Evolutionary conservation across 2,797 vertebrate species (phyloP).

Genomic region (Chromobotia macracanthus): DNA sequence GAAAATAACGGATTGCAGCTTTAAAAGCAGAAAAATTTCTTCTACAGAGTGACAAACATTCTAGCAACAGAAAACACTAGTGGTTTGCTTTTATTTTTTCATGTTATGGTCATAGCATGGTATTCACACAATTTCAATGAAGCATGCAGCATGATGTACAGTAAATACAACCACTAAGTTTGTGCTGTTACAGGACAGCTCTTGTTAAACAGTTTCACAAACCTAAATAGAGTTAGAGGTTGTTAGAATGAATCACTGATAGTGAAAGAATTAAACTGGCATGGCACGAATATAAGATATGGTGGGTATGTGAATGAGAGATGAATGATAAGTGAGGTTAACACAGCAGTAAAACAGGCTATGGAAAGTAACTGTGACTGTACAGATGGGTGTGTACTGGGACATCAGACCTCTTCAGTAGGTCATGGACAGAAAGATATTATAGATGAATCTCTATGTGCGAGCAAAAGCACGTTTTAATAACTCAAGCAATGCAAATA

Average conservation of each 20-base stretch:
- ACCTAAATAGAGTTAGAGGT: neutral
- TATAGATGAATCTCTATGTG: conserved; percentile 60
- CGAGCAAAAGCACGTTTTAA: conserved; percentile 24
- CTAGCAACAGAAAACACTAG: neutral
- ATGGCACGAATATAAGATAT: neutral
- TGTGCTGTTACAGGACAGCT: conserved; percentile 1
- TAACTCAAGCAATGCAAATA: conserved; percentile 23
- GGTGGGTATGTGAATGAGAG: too few species aligned
- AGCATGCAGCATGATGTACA: conserved; percentile 7
- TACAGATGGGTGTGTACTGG: neutral
- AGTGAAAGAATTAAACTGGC: neutral
- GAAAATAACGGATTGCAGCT: too few species aligned
- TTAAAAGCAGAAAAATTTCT: too few species aligned
- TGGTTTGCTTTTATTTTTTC: neutral
- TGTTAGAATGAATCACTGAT: conserved; percentile 17
- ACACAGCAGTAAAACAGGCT: neutral
- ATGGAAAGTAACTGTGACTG: neutral
- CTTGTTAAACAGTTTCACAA: neutral
- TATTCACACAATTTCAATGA: conserved; percentile 14
- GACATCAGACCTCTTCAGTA: neutral
- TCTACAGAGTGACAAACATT: too few species aligned
- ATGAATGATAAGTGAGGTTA: neutral
- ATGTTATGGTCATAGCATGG: conserved; percentile 24
- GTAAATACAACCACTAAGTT: conserved; percentile 1
- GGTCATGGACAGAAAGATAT: conserved; percentile 12